phyloP scores from a whole-genome alignment of 2,113 vertebrate genomes.

The Uropsilus gracilis region DNA sequence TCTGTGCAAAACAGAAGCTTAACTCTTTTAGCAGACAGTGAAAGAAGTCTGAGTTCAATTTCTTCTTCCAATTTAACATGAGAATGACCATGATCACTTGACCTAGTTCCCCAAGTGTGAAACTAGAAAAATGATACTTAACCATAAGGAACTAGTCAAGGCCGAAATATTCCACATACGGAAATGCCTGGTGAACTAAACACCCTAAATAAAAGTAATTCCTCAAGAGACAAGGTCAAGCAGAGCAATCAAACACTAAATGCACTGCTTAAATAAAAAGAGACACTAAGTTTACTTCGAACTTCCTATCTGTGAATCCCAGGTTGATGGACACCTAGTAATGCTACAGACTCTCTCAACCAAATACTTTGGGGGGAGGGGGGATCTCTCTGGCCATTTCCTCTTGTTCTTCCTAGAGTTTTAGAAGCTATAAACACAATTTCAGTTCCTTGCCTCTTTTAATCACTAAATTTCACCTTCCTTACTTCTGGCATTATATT shows the following conservation, averaged over 20 bases:
- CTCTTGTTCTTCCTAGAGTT: not conserved
- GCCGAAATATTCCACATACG: not conserved
- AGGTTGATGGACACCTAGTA: not conserved
- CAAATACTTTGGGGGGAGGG: too few relatives aligned
- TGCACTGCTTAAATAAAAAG: not conserved
- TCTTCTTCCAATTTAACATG: not conserved
- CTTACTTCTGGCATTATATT: not conserved
- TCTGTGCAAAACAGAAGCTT: not conserved
- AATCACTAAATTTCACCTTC: not conserved
- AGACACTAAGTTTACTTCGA: too few relatives aligned
- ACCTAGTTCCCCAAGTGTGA: not conserved
- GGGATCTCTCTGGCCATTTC: not conserved
- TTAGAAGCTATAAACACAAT: not conserved
- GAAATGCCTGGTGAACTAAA: conserved; percentile 26
- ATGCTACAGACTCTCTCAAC: not conserved
- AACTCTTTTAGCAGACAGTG: not conserved
- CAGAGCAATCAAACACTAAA: not conserved
- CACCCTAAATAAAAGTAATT: not conserved
- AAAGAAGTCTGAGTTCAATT: not conserved
- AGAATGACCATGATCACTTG: not conserved
- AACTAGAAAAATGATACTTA: not conserved
- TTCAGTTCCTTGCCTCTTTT: not conserved
- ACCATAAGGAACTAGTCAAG: not conserved
- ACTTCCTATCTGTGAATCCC: not conserved
- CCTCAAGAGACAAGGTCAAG: not conserved